phyloP scores from a whole-genome alignment of 2,888 invertebrate species.

The Mongoloraphidia duomilia region DNA sequence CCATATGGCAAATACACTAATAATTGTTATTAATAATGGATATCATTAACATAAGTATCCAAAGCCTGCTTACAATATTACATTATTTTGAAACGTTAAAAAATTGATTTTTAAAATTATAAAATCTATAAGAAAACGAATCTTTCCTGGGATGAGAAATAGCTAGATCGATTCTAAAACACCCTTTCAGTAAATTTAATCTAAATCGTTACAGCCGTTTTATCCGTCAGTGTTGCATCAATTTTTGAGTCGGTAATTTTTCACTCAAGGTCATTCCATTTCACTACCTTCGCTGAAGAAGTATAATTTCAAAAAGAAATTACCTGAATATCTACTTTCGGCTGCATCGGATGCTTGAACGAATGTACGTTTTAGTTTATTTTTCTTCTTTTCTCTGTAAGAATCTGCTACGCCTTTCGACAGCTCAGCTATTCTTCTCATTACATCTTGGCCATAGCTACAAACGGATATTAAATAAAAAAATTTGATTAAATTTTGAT shows the following conservation, averaged over 20 bases:
- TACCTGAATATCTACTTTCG: constrained; percentile 29
- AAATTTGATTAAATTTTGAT: too few species aligned
- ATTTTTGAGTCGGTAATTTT: background rate
- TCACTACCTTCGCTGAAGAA: background rate
- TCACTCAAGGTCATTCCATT: background rate
- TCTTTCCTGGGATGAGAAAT: too few species aligned
- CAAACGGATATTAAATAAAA: constrained; percentile 20
- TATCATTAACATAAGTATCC: too few species aligned
- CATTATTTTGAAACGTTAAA: too few species aligned
- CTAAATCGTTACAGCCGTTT: too few species aligned
- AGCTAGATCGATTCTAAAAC: too few species aligned
- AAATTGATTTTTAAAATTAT: background rate
- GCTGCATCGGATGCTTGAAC: constrained; percentile 51
- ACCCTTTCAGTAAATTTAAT: too few species aligned
- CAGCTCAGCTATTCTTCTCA: constrained; percentile 60
- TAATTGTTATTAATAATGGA: too few species aligned
- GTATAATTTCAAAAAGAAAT: too few species aligned
- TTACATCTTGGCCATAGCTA: constrained; percentile 71
- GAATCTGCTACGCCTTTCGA: constrained; percentile 59
- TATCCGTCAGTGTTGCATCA: background rate
- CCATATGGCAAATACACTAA: too few species aligned
- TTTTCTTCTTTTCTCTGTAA: constrained; percentile 44
- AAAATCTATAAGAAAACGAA: background rate
- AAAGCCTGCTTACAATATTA: too few species aligned
- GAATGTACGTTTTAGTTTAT: constrained; percentile 47